These are phyloP conservation scores for Lordiphosa clarofinis DNA, from an alignment of 1,140 invertebrate species.

Conservation along the genomic window DNA sequence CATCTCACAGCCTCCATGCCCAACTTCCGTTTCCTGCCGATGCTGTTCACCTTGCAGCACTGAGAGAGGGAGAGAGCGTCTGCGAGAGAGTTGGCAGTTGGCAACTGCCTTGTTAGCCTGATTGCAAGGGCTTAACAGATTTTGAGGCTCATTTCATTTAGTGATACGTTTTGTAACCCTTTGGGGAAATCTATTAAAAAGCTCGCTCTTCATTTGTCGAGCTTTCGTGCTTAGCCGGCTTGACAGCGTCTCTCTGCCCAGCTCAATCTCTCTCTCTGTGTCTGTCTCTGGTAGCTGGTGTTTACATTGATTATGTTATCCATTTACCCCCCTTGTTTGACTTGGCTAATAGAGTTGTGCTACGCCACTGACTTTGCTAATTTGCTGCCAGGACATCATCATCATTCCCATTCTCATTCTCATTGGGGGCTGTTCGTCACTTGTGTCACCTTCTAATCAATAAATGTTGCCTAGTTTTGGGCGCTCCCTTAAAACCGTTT, in stretches of 20 bases:
- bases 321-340: slow-evolving; percentile 43
- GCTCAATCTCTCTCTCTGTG: not conserved
- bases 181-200: slow-evolving; percentile 40
- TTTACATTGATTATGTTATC: slow-evolving; percentile 77
- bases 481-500: no score
- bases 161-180: slow-evolving; percentile 45
- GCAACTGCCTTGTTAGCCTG: slow-evolving; percentile 6
- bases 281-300: slow-evolving; percentile 20
- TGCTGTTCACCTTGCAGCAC: slow-evolving; percentile 14
- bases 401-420: slow-evolving; percentile 23
- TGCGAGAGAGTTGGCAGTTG: not conserved
- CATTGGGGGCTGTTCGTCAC: slow-evolving; percentile 3
- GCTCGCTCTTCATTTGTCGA: slow-evolving; percentile 17
- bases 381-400: slow-evolving; percentile 57
- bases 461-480: slow-evolving; percentile 36
- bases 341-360: slow-evolving; percentile 70
- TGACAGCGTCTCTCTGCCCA: not conserved
- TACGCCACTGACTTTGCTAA: slow-evolving; percentile 28
- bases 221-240: not conserved
- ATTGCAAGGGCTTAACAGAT: slow-evolving; percentile 60
- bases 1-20: slow-evolving; percentile 34
- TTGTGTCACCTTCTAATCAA: slow-evolving; percentile 48
- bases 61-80: slow-evolving; percentile 6
- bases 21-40: slow-evolving; percentile 67
- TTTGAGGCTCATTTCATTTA: slow-evolving; percentile 63